These are phyloP conservation scores for Crossocerus cetratus DNA, from an alignment of 2,888 invertebrate genomes.

Conservation along the genomic window DNA sequence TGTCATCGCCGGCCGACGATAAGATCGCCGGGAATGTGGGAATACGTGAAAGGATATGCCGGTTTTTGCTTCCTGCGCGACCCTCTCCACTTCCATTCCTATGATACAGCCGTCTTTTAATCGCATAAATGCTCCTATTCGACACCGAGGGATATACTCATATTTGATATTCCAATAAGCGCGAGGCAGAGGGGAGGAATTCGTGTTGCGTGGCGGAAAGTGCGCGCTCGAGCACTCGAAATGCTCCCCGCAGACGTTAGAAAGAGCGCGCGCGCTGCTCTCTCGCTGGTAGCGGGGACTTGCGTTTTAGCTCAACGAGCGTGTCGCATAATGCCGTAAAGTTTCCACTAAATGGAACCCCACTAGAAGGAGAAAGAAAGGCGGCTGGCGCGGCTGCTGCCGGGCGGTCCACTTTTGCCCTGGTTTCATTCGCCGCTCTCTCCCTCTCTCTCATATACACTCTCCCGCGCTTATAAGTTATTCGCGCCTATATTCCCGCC, in stretches of 20 bases:
- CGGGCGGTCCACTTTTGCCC: constrained; percentile 48
- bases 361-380: constrained; percentile 59
- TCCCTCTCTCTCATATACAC: too few species aligned
- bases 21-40: constrained; percentile 34
- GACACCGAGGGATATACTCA: too few species aligned
- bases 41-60: constrained; percentile 31
- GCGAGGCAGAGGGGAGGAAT: constrained; percentile 8
- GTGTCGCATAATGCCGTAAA: constrained; percentile 58
- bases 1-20: constrained; percentile 43
- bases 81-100: constrained; percentile 20
- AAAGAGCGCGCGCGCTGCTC: background rate
- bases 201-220: background rate
- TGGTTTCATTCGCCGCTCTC: constrained; percentile 43
- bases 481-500: constrained; percentile 36
- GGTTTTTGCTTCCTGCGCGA: constrained; percentile 38
- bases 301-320: constrained; percentile 57
- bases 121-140: too few species aligned
- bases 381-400: constrained; percentile 11
- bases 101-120: too few species aligned
- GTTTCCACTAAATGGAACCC: constrained; percentile 60
- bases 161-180: background rate
- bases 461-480: constrained; percentile 15
- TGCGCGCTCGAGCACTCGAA: constrained; percentile 31
- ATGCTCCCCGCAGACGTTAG: constrained; percentile 37
- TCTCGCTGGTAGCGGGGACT: background rate